These are phyloP conservation scores for Willisornis vidua DNA, from an alignment of 2,113 vertebrate genomes.

Conservation along the genomic window DNA sequence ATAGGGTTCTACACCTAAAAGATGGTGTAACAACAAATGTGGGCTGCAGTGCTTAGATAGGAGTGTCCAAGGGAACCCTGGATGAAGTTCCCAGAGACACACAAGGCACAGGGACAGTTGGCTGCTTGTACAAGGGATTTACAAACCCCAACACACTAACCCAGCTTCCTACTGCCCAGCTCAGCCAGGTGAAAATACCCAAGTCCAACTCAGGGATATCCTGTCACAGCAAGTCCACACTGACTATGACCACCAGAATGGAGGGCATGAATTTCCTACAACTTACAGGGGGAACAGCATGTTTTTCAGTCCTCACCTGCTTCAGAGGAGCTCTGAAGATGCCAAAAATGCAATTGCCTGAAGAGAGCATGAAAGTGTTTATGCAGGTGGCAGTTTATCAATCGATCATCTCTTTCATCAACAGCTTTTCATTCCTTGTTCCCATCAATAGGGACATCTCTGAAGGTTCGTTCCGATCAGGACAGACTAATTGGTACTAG, in stretches of 20 bases:
- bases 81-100: neutral
- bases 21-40: neutral
- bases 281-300: neutral
- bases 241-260: neutral
- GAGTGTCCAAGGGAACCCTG: neutral
- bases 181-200: neutral
- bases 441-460: conserved; percentile 46
- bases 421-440: conserved; percentile 28
- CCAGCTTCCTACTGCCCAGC: neutral
- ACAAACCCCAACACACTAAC: neutral
- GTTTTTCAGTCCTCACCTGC: neutral
- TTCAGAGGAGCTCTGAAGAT: neutral
- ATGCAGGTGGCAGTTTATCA: conserved; percentile 26
- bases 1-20: neutral
- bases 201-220: neutral
- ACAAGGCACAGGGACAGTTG: neutral
- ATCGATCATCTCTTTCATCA: conserved; percentile 27
- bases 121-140: neutral
- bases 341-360: neutral
- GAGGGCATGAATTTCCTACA: neutral
- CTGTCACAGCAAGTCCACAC: neutral
- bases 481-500: conserved; percentile 64
- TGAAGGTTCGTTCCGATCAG: neutral
- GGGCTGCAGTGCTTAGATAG: neutral
- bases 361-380: neutral